A percentile compares a stretch with the other conserved stretches of the same genome.
Evolutionary conservation across 2,888 invertebrate species (phyloP).

Genomic region (Xestoiulus laeticollis): DNA sequence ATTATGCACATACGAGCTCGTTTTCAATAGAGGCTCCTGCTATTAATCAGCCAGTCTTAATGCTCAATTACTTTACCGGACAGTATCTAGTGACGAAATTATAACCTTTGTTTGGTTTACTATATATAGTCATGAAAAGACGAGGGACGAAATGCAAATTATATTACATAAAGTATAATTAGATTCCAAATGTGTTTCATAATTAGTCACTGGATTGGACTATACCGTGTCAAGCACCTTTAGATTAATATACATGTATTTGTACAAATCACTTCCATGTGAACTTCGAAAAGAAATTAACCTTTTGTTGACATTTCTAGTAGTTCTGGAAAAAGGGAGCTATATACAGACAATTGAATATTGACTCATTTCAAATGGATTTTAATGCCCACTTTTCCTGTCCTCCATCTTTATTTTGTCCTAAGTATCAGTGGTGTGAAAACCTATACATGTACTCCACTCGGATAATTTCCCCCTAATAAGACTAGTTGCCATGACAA

Average conservation of each 20-base stretch:
- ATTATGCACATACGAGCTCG: neutral
- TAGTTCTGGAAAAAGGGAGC: too few species aligned
- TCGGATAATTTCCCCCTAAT: neutral
- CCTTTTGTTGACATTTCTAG: too few species aligned
- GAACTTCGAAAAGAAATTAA: too few species aligned
- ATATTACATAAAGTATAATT: neutral
- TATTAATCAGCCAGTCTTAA: neutral
- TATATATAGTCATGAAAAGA: neutral
- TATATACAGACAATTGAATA: neutral
- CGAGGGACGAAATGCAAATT: neutral
- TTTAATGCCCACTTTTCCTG: neutral
- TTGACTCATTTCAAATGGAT: neutral
- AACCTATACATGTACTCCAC: neutral
- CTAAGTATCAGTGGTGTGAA: neutral
- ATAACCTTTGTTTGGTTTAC: neutral
- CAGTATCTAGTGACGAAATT: neutral
- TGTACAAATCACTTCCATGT: too few species aligned
- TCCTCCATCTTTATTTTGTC: neutral
- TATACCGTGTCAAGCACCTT: too few species aligned
- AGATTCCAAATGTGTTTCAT: too few species aligned
- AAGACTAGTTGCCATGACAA: neutral
- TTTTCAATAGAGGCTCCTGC: neutral
- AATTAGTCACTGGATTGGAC: too few species aligned
- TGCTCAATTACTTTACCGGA: neutral
- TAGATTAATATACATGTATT: too few species aligned